Percentiles rank a stretch among this genome's conserved stretches.
These are phyloP conservation scores for Peromyscus attwateri DNA, from an alignment of 2,797 vertebrate genomes.

Conservation along the genomic window DNA sequence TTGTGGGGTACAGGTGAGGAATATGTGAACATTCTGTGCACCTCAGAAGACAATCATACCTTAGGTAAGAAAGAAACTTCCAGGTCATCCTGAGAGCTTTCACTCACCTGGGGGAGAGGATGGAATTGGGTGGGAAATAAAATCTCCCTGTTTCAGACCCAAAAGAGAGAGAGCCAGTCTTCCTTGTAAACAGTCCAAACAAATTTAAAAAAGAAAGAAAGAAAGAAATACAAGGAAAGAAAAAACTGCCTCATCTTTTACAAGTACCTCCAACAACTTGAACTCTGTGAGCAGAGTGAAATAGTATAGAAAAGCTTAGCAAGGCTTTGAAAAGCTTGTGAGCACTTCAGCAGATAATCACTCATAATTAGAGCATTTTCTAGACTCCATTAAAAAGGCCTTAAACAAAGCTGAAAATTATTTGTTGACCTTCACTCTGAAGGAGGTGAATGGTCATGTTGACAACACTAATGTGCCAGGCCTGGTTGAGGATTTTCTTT, in stretches of 20 bases:
- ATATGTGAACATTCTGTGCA: accelerated
- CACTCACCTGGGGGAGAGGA: background rate
- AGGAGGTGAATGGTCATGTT: background rate
- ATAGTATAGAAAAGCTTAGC: background rate
- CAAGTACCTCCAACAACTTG: slow-evolving; percentile 37
- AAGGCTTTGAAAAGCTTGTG: background rate
- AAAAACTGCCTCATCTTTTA: background rate
- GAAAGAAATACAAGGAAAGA: background rate
- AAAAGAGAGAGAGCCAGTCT: background rate
- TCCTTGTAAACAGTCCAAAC: background rate
- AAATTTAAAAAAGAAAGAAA: too few species aligned
- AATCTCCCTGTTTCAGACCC: background rate
- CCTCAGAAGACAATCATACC: accelerated
- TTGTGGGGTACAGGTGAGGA: background rate
- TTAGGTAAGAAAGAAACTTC: background rate
- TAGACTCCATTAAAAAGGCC: slow-evolving; percentile 57
- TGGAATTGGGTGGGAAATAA: background rate
- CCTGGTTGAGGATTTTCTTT: background rate
- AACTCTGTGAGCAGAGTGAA: slow-evolving; percentile 34
- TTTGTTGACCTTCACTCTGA: slow-evolving; percentile 57
- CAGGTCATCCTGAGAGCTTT: too few species aligned
- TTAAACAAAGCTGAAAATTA: slow-evolving; percentile 68
- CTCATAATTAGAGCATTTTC: slow-evolving; percentile 50
- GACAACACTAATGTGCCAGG: background rate
- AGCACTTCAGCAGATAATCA: background rate